A percentile compares a stretch with the other conserved stretches of the same genome.
phyloP scores from a whole-genome alignment of 1,140 invertebrate genomes.

The Sitobion miscanthi region DNA sequence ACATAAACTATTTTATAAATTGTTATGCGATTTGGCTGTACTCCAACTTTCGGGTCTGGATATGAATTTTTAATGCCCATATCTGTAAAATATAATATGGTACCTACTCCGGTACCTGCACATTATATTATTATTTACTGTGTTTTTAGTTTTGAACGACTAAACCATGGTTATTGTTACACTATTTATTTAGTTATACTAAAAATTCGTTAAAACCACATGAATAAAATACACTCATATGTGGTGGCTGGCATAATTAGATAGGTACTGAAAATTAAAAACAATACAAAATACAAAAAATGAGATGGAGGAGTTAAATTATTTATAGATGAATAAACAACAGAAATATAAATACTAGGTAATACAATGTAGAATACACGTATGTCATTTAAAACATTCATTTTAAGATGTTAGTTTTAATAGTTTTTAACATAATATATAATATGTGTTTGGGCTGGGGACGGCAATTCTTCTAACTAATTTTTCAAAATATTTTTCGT shows the following conservation, averaged over 20 bases:
- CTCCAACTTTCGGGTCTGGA: neutral
- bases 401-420: neutral
- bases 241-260: neutral
- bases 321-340: neutral
- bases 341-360: neutral
- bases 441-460: too few relatives aligned
- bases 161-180: neutral
- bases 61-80: neutral
- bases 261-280: neutral
- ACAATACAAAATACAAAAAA: neutral
- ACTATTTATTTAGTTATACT: neutral
- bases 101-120: neutral
- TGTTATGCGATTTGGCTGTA: neutral
- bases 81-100: neutral
- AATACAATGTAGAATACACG: neutral
- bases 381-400: neutral
- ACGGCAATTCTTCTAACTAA: too few relatives aligned
- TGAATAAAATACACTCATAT: neutral
- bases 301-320: neutral
- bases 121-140: neutral
- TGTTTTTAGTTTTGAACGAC: neutral
- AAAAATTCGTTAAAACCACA: neutral
- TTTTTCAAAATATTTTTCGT: too few relatives aligned
- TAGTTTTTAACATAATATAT: neutral
- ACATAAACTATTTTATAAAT: neutral